Base-by-base conservation (phyloP, 1,140 invertebrate species). In the Cydia fagiglandana region DNA sequence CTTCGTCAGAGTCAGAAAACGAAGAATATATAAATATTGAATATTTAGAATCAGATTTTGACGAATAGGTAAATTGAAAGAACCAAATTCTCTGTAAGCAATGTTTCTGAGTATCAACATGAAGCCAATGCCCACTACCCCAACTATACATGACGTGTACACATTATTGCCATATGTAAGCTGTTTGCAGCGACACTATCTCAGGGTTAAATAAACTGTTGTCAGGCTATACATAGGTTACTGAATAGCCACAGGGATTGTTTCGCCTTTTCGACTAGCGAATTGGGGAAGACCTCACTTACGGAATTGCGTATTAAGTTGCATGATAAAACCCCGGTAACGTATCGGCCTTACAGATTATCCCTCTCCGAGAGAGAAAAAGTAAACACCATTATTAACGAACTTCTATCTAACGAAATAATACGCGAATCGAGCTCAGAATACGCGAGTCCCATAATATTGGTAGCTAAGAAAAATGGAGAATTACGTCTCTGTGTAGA, bases 291-390 rank as follows among this genome's bases (percentile, higher is more conserved):
- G n/a, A 76, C 75, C 2, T 34, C 17, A 20, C 1, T 76, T n/a
- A 56, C 64, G 1, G 64, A 77, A 41, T 74, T 77, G 76, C 61
- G 34, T 15, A 77, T 77, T 20, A 20, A 53, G 34, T 30, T 77
- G 10, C 64, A 75, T 2, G 76, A 77, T 28, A 15, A 66, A 15
- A 68, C 45, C 3, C 76, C 76, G n/a, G 73, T 77, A 30, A 74
- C 20, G 5, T 74, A 77, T 38, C 41, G 73, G 28, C 76, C 76
- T 6, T 70, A 74, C 38, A 64, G 76, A 70, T 20, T 77, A n/a
- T 77, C 76, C 4, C 15, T 50, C 5, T 50, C 73, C 6, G 76
- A 77, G 20, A 20, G 73, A 20, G 24, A 61, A 53, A 68, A 68
- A 38, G 73, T 77, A 2, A 68, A 70, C 10, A 20, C 50, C 5